Evolutionary conservation across 2,888 invertebrate species (phyloP), one percentile per base, ranked within the genome.

Genomic region (Melieria picta): DNA sequence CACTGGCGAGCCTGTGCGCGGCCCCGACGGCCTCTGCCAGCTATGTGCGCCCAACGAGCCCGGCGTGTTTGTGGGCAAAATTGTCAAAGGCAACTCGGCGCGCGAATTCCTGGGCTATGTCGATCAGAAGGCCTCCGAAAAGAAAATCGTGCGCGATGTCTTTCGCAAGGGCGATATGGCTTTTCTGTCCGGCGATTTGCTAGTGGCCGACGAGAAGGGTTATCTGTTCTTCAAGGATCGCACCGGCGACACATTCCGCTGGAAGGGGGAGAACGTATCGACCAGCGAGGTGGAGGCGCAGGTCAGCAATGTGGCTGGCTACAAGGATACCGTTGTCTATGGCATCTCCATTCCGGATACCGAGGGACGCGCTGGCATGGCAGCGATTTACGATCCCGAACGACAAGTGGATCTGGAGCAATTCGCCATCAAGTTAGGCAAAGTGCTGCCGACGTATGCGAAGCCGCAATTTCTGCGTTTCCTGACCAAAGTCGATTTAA

Each of bases 231-330:
- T 99, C 89, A 94, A 93, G 83, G 99, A 99, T 86, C 90, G 99
- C 78, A 97, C 97, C 0, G 99, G 99, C 0, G 99, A 99, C 86
- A 99, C 99, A 3, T 99, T 95, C 89, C 90, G 98, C 65, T 98
- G 97, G 97, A 95, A 97, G 85, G 99, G 99, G 9, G 99, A 99
- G 88, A 99, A 99, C 87, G 98, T 99, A 4, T 97, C 97, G 61
- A 99, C 99, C 6, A 94, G 96, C 3, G 99, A 99, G 88, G 94
- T 99, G 9, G 99, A 99, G 88, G 95, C 93, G 5, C 93, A 96
- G 77, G 90, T 98, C 58, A 96, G 96, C 78, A 94, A 94, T 82
- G 88, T 93, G 60, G 89, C 93, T 6, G 91, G 91, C 73, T 93
- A 96, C 80, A 91, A 93, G 81, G 98, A 98, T 86, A 94, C 94